Evolutionary conservation across 92 coral and sea anemone species (phyloP).

Genomic region (Galaxea fascicularis): DNA sequence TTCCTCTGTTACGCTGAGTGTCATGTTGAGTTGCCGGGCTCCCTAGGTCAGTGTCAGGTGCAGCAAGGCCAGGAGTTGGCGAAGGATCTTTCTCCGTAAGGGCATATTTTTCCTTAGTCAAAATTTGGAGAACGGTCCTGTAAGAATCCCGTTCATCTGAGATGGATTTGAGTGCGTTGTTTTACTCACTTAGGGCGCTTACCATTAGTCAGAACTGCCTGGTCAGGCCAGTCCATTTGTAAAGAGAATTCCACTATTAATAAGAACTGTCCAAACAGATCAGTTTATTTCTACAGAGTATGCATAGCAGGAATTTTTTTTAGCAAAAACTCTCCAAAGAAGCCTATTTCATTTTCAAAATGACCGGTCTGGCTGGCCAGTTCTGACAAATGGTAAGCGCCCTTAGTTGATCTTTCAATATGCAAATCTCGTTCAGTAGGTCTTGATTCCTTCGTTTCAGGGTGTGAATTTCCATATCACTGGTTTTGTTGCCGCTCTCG

Average conservation of each 20-base stretch:
- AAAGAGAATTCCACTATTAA: too few relatives aligned
- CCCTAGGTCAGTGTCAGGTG: background rate
- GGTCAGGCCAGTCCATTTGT: too few relatives aligned
- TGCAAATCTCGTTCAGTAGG: background rate
- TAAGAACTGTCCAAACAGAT: too few relatives aligned
- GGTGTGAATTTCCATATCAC: conserved; percentile 23
- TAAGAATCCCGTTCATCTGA: conserved; percentile 17
- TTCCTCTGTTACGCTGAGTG: conserved; percentile 1
- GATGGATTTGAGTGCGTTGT: conserved; percentile 8
- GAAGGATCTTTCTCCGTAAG: conserved; percentile 15
- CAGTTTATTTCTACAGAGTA: too few relatives aligned
- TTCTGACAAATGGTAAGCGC: too few relatives aligned
- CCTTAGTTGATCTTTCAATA: conserved; percentile 14
- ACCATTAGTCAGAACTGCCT: too few relatives aligned
- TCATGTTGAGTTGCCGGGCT: background rate
- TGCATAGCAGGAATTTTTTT: too few relatives aligned
- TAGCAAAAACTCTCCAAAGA: too few relatives aligned
- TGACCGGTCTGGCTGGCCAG: too few relatives aligned
- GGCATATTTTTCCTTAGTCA: conserved; percentile 15
- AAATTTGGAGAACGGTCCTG: conserved; percentile 20
- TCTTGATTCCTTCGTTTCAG: background rate
- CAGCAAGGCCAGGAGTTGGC: conserved; percentile 1
- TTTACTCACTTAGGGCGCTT: conserved; percentile 29
- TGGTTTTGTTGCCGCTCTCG: background rate
- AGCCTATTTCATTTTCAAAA: too few relatives aligned